Evolutionary conservation across 1,140 invertebrate genomes (phyloP), one percentile per base, ranked within the genome.

Genomic region (Saxidomus purpurata): DNA sequence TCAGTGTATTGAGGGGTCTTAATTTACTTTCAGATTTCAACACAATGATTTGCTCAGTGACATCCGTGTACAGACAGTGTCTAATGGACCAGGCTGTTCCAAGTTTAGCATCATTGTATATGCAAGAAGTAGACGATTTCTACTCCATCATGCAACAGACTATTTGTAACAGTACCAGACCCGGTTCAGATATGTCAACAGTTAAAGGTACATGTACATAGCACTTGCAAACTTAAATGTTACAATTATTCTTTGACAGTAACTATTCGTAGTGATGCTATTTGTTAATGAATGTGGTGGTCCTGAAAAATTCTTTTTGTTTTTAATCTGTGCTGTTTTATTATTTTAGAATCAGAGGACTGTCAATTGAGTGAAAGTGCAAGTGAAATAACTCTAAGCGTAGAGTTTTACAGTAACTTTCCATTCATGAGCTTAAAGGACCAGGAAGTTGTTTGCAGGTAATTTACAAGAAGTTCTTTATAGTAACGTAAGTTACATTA

Each of bases 361-460:
- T 80, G 77, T 61, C 15, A 59, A 34, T 34, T 80, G 3, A 34
- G n/a, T 36, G 31, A 59, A 25, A 61, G n/a, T 3, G 43, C 28
- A 25, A 31, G 77, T 3, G 40, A 47, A 80, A 47, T 61, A 17
- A 49, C 77, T 55, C 34, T 80, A 17, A 52, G 47, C 59, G 25
- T 36, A 49, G 31, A 59, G 17, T 59, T 61, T 34, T 80, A 52
- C 31, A n/a, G 22, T 59, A 55, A n/a, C 31, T 61, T 80, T 25
- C 49, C 77, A 15, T 61, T 59, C 55, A 15, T 61, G 55, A 80
- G 77, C 31, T 22, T 80, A 17, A 22, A 49, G 8, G 55, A 61
- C n/a, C 49, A 80, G 25, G 77, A 59, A 22, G 43, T 28, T 28
- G 43, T 80, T 1, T 80, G 77, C 49, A 55, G 77, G 77, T 80